Base-by-base conservation (phyloP, 2,888 invertebrate species). In the Caenorhabditis doughertyi region DNA sequence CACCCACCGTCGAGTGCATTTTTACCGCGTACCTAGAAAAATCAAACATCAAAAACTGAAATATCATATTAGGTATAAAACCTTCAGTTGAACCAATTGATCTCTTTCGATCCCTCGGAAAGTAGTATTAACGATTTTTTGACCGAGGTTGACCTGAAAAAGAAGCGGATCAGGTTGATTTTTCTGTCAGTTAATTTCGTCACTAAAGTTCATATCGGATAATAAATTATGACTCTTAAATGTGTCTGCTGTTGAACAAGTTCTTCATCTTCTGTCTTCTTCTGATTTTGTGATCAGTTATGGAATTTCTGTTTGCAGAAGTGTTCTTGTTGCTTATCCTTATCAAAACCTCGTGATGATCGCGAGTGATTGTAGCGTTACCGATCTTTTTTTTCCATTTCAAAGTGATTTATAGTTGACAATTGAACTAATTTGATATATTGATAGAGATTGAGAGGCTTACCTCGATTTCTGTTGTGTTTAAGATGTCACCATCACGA, bases 401-500 rank as follows among this genome's bases (percentile, higher is more conserved):
- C 16, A 32, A 42, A 39, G 9, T 64, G 72, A 72, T 72, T 62
- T 42, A 60, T 62, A 16, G 27, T 5, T 32, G 35, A 58, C 58
- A 56, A 7, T 23, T 16, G 7, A 21, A 47, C 42, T 47, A 53
- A 25, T 18, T 55, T 68, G 68, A 68, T 68, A 56, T 32, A 58
- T 71, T 58, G 47, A 8, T 4, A 42, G 21, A 2, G 18, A 18
- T 11, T 21, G 16, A 11, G 13, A 51, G 62, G 62, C 77, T 71
- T 64, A 79, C 79, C 49, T 79, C 71, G 9, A 74, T 47, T 27
- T 64, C 65, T 5, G 74, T 58, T n/a, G 67, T 62, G 64, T 81
- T 64, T n/a, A 77, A 39, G 60, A 76, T 55, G 8, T 29, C 7
- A 21, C 72, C 68, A 13, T 72, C 71, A n/a, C 39, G 23, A 13